Conservation (phyloP, 2,113 vertebrate species). For the Petaurus breviceps region DNA sequence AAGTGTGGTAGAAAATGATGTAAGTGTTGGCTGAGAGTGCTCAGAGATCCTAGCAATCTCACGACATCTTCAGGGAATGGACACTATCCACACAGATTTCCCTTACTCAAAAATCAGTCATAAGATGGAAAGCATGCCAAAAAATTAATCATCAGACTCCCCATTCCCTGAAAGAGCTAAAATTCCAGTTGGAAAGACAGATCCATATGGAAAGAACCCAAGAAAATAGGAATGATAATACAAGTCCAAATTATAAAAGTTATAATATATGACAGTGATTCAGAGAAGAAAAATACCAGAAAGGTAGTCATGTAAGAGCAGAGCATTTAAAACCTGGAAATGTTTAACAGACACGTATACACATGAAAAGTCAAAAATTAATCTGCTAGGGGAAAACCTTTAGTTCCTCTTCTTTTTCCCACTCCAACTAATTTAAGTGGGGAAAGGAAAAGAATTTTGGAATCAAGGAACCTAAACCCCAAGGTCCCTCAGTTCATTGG, state of each 20-base stretch:
- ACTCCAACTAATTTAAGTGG: too few species aligned
- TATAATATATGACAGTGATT: neutral
- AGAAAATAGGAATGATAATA: too few species aligned
- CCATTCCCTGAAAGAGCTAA: slow-evolving; percentile 9
- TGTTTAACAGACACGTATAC: neutral
- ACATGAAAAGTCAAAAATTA: neutral
- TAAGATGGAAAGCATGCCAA: slow-evolving; percentile 1
- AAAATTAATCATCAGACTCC: neutral
- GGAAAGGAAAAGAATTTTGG: neutral
- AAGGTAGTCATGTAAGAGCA: neutral
- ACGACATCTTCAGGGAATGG: neutral
- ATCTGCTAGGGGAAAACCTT: neutral
- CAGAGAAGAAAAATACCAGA: neutral
- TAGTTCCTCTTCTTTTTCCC: neutral
- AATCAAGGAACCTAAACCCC: neutral
- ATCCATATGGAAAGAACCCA: too few species aligned
- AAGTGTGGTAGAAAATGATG: neutral
- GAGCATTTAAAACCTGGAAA: neutral
- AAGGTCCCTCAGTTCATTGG: neutral
- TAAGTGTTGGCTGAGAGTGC: neutral
- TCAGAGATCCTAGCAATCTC: neutral
- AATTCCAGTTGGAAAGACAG: neutral
- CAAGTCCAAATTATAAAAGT: neutral
- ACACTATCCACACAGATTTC: neutral
- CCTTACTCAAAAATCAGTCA: neutral